Evolutionary conservation across 2,888 invertebrate genomes (phyloP), one percentile per base, ranked within the genome.

Genomic region (Nomada hirtipes): DNA sequence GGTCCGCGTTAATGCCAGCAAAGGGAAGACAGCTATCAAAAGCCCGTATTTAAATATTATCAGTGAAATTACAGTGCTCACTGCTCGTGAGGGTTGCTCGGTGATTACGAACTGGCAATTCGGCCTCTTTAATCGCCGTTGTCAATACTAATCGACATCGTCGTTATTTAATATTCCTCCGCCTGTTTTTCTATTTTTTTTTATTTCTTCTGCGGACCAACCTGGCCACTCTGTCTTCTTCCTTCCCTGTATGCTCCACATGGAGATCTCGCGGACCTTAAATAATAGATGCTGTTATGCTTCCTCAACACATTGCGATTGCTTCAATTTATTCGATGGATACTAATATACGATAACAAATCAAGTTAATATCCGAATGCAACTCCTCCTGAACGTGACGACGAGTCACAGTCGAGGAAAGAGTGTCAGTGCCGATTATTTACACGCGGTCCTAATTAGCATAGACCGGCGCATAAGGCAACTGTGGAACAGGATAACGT

Each of bases 21-120:
- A 81, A 89, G 83, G 87, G 89, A 89, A 90, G 90, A 89, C 90
- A 87, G 89, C 90, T 90, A 91, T 92, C 92, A 92, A 92, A 89
- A 88, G 89, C 90, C 91, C 87, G 87, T 90, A 93, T 93, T 93
- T 93, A 92, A 93, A 93, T 93, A 93, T 92, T 92, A 91, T 91
- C 92, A 91, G 91, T 89, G 88, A 92, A 93, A 93, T 93, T 92
- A 92, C 89, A 91, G 91, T 91, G 86, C 88, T 86, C 86, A 84
- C 83, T 72, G 84, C 79, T 83, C 76, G 76, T 71, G 64, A 78
- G 73, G 73, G 69, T 84, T 83, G 86, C 87, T 86, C 86, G 82
- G 76, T 91, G 88, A 89, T 90, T 92, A 90, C 83, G 77, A 80
- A 78, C 89, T 88, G 87, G 83, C 84, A 87, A 90, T 86, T 90